Conservation (phyloP, 2,797 vertebrate genomes). For the Eutrigla gurnardus region DNA sequence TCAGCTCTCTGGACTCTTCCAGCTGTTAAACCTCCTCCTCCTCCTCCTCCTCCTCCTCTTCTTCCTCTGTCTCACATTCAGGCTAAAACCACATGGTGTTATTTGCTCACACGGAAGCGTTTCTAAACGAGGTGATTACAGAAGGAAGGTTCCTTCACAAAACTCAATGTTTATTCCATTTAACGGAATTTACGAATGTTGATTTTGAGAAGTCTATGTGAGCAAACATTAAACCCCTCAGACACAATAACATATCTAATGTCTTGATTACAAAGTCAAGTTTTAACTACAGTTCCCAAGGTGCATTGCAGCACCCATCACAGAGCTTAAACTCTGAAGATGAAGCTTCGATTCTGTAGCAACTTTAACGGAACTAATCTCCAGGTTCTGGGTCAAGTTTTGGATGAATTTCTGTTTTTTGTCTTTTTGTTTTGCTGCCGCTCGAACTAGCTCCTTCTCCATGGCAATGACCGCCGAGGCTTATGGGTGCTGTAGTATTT, state of each 20-base stretch:
- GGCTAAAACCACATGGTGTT: no score
- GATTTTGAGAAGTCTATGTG: no score
- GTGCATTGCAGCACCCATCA: neutral
- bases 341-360: neutral
- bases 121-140: no score
- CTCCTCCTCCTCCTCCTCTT: neutral
- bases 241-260: neutral
- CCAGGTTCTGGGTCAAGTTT: neutral
- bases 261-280: neutral
- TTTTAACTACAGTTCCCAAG: neutral
- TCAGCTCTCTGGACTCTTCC: neutral
- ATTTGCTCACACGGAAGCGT: no score
- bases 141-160: no score
- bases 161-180: no score
- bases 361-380: no score
- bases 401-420: neutral
- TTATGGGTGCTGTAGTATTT: conserved; percentile 17
- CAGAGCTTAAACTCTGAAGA: neutral
- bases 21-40: neutral
- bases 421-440: neutral
- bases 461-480: neutral
- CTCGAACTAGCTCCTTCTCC: neutral
- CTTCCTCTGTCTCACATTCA: conserved; percentile 14
- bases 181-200: no score
- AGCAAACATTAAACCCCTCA: neutral